Evolutionary conservation across 1,140 invertebrate genomes (phyloP), one percentile per base, ranked within the genome.

Genomic region (Drosophila dunni): DNA sequence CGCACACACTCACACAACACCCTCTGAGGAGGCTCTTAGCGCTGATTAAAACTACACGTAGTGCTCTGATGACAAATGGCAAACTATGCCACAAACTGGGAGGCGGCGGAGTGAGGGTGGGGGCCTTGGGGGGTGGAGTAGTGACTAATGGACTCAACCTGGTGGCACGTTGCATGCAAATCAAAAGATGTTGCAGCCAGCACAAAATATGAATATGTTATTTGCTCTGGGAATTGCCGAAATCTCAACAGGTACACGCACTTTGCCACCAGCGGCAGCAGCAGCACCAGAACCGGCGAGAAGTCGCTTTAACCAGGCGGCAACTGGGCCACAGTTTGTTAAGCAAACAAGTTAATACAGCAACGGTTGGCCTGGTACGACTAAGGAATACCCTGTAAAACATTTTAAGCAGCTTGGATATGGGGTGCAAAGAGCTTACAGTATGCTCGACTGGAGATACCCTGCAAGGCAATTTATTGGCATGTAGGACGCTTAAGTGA

Each of bases 161-260:
- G 11, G 7, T 13, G 42, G 36, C 10, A 68, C 3, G 9, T 10
- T 34, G 36, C n/a, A 40, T 62, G 57, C 66, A 69, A 74, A 74
- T 74, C 71, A 69, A 62, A 74, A 57, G 57, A 24, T 34, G 64
- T 53, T 29, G 58, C 40, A 20, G 51, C 33, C 50, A 48, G 34
- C 66, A 91, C 82, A 78, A 67, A 72, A 91, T 90, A 76, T 90
- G 85, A 90, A 90, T 90, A 88, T 90, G 86, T 64, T 81, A 90
- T 90, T 81, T 83, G 88, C 86, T 90, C 62, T 69, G 85, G 85
- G 85, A 90, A 91, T 90, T 91, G 66, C 48, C 53, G 48, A 78
- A 88, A 66, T 90, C 85, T 90, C 85, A 88, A 90, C 85, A 90
- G 88, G 85, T 90, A 75, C 79, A 79, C 88, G 85, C 85, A 91